Base-by-base conservation (phyloP, 2,113 vertebrate genomes). In the Sinocyclocheilus grahami region DNA sequence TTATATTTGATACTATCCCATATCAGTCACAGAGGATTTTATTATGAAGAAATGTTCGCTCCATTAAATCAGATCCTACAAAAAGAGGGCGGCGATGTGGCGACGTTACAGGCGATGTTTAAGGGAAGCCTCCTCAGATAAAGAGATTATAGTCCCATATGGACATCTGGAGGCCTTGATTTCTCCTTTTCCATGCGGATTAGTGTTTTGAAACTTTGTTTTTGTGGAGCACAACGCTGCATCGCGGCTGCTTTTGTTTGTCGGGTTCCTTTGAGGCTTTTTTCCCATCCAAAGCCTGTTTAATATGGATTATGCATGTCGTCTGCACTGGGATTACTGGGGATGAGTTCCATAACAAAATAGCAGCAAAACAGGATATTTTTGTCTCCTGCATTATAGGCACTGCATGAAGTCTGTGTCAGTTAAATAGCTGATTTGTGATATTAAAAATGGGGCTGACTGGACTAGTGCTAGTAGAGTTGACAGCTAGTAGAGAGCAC, bases 281-380 rank as follows among this genome's bases (percentile, higher is more conserved):
- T 74, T 58, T 11, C 46, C 24, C 30, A 13, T 42, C 53, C 30
- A 89, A 87, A 89, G 83, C 88, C 83, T 78, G 18, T 85, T 89
- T 89, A 85, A 89, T 86, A 89, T 84, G 86, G 85, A 89, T 89
- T 87, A 89, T 88, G 76, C 79, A 86, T 82, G 33, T 67, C 48
- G 85, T 82, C 82, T 37, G 42, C 48, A 37, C 53, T 84, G 51
- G 82, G 85, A 89, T 89, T 89, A 85, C 60, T 13, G 48, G 46
- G 53, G 69, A 72, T 83, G 78, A 69, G 27, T 55, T 85, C 33
- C 18, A 77, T 30, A 69, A 85, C 84, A 85, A 89, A 42, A 27
- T 13, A 24, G 27, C n/a, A 42, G 27, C 71, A 87, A 84, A 71
- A 82, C 39, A 74, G 33, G 58, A 75, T 74, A n/a, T 79, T 84